Evolutionary conservation across 1,140 invertebrate species (phyloP), one percentile per base, ranked within the genome.

Genomic region (Aphelinus atriplicis): DNA sequence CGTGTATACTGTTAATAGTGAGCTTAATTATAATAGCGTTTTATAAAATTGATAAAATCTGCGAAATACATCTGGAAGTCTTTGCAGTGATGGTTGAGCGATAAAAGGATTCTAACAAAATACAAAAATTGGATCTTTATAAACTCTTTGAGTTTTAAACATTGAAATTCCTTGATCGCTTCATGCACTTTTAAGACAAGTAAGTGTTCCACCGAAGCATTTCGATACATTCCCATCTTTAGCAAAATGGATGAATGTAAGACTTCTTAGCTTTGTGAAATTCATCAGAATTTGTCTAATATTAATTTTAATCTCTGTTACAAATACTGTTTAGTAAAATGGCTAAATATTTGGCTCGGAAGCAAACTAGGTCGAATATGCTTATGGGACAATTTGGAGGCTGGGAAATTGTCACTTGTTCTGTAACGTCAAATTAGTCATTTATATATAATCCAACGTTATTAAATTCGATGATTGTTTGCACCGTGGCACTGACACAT

Each of bases 1-100:
- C 80, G 83, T 84, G 79, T 87, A 87, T 84, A 87, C 84, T 87
- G 87, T 88, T 88, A 88, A 88, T 88, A 88, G 87, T 88, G 87
- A 88, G 87, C 86, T 88, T 87, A 86, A 87, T 84, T 84, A 81
- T 85, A 81, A 85, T 84, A 83, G 81, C 81, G 82, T 83, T 86
- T 82, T 81, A 81, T 81, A 79, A 80, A 80, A 75, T 80, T 81
- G 55, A 75, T 64, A 57, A 80, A 78, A 78, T 75, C 61, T 79
- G 77, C 60, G 65, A 77, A 70, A 66, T 77, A 66, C 74, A 77
- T 60, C 71, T 65, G 60, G 56, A 55, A 71, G 68, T 75, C 57
- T 74, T 74, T 65, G 50, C n/a, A 75, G 67, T 75, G 56, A 75
- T 46, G 53, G 51, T 64, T n/a, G 55, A 80, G 53, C 63, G 63